Base-by-base conservation (phyloP, 2,888 invertebrate species). In the Dasysyrphus albostriatus region DNA sequence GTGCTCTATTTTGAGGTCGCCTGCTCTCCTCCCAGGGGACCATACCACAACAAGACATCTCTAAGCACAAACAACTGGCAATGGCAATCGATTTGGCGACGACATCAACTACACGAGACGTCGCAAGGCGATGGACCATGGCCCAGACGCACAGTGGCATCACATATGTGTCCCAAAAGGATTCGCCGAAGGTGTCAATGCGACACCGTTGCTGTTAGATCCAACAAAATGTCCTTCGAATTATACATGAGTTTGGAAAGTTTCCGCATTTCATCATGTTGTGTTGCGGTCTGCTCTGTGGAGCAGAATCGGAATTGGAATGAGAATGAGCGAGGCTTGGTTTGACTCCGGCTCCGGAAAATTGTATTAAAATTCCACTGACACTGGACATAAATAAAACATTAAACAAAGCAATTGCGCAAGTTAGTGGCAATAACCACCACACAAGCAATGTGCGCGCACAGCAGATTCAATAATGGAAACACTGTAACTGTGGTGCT, bases 401-500 rank as follows among this genome's bases (percentile, higher is more conserved):
- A 87, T 87, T 87, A 87, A 83, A 87, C 87, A 83, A 87, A 87
- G 87, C 87, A 87, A 87, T 87, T 87, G 87, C 78, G 54, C 85
- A 80, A 76, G n/a, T n/a, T n/a, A n/a, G 79, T 75, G 70, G 79
- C 80, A 58, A n/a, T n/a, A n/a, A 51, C 54, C 56, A 56, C 39
- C 37, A 24, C 44, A 7, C 39, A 49, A 51, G 74, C 61, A 29
- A 49, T 61, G 19, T 51, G 34, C 10, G 29, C 49, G n/a, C 51
- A 6, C 19, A n/a, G 70, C 29, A 16, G 44, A n/a, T 58, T 42
- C 37, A 49, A 54, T 74, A 51, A 24, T 69, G 5, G 73, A 58
- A 77, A 83, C 70, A 67, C 7, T 6, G 59, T 72, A 39, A 37
- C 37, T 24, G 39, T 59, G 34, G 19, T 42, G 16, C 5, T 29